Evolutionary conservation across 2,888 invertebrate genomes (phyloP).

Genomic region (Eupeodes luniger): DNA sequence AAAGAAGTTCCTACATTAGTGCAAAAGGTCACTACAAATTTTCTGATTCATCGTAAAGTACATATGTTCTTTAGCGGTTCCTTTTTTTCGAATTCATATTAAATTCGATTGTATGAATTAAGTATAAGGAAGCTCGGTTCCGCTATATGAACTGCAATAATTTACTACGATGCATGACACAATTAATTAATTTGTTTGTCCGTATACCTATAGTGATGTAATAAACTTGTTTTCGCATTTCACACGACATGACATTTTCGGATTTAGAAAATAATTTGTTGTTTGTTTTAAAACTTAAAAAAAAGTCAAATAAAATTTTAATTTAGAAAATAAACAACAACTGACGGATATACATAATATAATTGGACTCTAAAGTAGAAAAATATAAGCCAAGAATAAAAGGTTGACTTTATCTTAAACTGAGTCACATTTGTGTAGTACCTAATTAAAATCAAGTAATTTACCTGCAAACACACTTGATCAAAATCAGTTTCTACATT

Average conservation of each 20-base stretch:
- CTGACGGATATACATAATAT: not conserved
- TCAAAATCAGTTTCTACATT: too few relatives aligned
- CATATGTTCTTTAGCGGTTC: not conserved
- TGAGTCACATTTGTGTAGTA: too few relatives aligned
- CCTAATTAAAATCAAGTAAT: too few relatives aligned
- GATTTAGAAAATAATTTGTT: not conserved
- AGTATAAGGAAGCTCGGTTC: slow-evolving; percentile 32
- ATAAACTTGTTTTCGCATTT: slow-evolving; percentile 36
- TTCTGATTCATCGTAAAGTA: slow-evolving; percentile 7
- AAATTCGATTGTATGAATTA: slow-evolving; percentile 8
- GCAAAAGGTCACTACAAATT: not conserved
- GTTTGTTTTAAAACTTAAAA: not conserved
- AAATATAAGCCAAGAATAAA: too few relatives aligned
- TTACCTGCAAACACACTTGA: too few relatives aligned
- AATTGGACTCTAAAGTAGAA: too few relatives aligned
- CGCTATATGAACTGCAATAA: slow-evolving; percentile 32
- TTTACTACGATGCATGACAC: slow-evolving; percentile 49
- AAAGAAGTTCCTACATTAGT: not conserved
- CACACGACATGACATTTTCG: slow-evolving; percentile 55
- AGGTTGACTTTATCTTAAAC: too few relatives aligned
- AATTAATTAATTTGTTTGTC: slow-evolving; percentile 36
- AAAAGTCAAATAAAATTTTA: not conserved
- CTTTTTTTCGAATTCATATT: not conserved
- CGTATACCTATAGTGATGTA: slow-evolving; percentile 17
- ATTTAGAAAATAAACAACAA: not conserved